Evolutionary conservation across 2,113 vertebrate species (phyloP).

Genomic region (Glaucidium brasilianum): DNA sequence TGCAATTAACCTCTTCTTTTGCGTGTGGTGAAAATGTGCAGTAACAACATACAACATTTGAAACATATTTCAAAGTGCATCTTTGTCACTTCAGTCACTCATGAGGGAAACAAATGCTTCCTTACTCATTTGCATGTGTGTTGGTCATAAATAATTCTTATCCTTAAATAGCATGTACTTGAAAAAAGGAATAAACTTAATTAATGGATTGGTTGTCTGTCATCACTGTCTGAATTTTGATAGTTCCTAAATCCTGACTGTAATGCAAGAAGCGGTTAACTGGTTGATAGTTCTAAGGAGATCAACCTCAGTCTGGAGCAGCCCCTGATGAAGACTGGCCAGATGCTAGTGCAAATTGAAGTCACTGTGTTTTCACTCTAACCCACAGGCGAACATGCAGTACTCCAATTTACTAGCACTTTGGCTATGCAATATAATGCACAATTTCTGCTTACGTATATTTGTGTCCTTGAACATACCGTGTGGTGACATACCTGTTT

Average conservation of each 20-base stretch:
- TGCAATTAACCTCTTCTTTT: slow-evolving; percentile 47
- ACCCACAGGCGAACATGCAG: background rate
- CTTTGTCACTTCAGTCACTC: slow-evolving; percentile 11
- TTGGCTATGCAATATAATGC: background rate
- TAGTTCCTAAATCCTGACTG: background rate
- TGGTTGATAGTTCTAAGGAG: background rate
- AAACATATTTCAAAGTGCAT: background rate
- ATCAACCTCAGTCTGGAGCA: background rate
- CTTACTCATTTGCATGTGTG: background rate
- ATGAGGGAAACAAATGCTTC: background rate
- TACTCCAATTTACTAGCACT: background rate
- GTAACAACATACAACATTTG: background rate
- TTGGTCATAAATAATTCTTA: background rate
- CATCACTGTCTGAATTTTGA: background rate
- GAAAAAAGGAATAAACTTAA: background rate
- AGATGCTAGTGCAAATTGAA: background rate
- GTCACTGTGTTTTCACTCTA: background rate
- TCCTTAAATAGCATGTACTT: background rate
- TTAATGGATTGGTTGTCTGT: background rate
- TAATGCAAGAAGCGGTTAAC: background rate
- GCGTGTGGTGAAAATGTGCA: background rate
- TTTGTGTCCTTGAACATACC: background rate
- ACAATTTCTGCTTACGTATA: background rate
- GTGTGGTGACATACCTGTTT: background rate
- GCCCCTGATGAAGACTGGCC: background rate